Conservation (phyloP, 2,797 vertebrate species). For the Peromyscus aztecus region DNA sequence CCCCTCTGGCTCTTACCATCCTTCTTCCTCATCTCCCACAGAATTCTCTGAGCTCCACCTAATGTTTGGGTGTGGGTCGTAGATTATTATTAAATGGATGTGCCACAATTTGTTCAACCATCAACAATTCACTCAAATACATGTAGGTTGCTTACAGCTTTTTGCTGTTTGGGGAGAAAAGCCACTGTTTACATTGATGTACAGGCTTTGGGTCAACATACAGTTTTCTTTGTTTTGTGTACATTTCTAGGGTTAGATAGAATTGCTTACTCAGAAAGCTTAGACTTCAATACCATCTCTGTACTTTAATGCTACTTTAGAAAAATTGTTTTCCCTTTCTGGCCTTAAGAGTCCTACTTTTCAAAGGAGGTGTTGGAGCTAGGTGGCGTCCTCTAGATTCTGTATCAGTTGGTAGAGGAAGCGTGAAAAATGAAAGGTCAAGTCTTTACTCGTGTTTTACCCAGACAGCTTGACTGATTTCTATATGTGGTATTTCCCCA, state of each 20-base stretch:
- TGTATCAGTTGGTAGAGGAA: not conserved
- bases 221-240: constrained; percentile 31
- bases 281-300: constrained; percentile 27
- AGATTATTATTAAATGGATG: not conserved
- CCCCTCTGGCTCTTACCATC: not conserved
- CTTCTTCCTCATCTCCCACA: not conserved
- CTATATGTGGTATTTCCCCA: constrained; percentile 10
- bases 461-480: not conserved
- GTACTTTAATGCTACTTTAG: constrained; percentile 55
- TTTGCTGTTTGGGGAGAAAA: constrained; percentile 27
- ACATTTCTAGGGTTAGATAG: constrained; percentile 40
- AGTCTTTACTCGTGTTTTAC: not conserved
- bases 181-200: not conserved
- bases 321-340: not conserved
- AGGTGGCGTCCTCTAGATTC: not conserved
- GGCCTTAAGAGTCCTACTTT: not conserved
- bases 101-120: not conserved
- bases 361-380: not conserved
- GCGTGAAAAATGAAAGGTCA: not conserved
- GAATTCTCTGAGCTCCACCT: not conserved
- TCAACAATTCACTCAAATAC: not conserved
- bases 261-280: not conserved
- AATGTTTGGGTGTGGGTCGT: not conserved
- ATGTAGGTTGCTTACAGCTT: not conserved
- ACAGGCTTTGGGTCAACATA: not conserved